These are phyloP conservation scores for Gymnoscopelus microlampas DNA, from an alignment of 2,797 vertebrate genomes.

Conservation along the genomic window DNA sequence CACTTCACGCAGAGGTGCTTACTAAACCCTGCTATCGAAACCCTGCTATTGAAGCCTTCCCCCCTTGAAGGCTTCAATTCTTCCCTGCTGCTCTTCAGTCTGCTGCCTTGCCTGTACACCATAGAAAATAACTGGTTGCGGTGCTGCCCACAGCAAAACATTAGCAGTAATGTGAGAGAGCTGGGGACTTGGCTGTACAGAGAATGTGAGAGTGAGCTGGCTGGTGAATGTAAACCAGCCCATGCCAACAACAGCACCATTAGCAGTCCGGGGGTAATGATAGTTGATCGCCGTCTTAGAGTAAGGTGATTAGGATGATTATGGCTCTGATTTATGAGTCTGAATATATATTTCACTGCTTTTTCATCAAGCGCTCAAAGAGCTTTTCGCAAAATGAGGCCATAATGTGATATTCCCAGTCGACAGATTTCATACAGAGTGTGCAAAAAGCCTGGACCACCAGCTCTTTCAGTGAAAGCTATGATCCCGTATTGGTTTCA, in stretches of 20 bases:
- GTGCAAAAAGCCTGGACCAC: constrained; percentile 16
- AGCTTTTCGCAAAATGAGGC: constrained; percentile 11
- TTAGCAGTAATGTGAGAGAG: constrained; percentile 61
- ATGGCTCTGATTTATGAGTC: constrained; percentile 30
- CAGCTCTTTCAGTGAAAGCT: not conserved
- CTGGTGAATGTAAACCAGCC: constrained; percentile 40
- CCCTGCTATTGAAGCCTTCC: constrained; percentile 39
- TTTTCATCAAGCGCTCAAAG: constrained; percentile 10
- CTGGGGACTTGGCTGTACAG: constrained; percentile 44
- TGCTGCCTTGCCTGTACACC: constrained; percentile 49
- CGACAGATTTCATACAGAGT: not conserved
- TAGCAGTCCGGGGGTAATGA: constrained; percentile 63
- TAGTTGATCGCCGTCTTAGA: constrained; percentile 46
- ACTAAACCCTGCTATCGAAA: constrained; percentile 61
- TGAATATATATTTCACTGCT: not conserved
- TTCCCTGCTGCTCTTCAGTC: constrained; percentile 42
- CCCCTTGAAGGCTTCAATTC: constrained; percentile 42
- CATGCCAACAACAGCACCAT: constrained; percentile 72
- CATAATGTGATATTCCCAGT: constrained; percentile 3
- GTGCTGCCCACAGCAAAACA: constrained; percentile 47
- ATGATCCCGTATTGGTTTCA: not conserved
- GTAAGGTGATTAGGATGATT: constrained; percentile 51
- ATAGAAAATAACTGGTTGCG: constrained; percentile 48
- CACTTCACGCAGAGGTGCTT: constrained; percentile 53
- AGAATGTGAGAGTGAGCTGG: constrained; percentile 52